These are phyloP conservation scores for Cheilosia urbana DNA, from an alignment of 2,888 invertebrate genomes.

Conservation along the genomic window DNA sequence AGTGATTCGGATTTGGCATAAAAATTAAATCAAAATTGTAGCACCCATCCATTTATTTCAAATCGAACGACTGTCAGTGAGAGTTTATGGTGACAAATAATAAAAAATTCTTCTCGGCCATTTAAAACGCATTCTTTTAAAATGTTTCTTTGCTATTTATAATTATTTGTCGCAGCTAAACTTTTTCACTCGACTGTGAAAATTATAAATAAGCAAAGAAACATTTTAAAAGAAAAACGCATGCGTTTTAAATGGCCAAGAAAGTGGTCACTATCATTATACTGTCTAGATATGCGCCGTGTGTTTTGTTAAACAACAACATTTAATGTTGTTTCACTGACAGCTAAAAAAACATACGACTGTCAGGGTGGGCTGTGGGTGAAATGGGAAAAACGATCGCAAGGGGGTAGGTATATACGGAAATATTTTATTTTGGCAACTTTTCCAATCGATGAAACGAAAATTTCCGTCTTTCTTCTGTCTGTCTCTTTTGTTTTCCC, in stretches of 20 bases:
- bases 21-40: not conserved
- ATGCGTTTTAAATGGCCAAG: conserved; percentile 64
- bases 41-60: too few relatives aligned
- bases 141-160: too few relatives aligned
- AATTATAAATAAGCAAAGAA: conserved; percentile 12
- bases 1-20: not conserved
- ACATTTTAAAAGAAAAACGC: conserved; percentile 25
- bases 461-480: conserved; percentile 26
- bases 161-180: too few relatives aligned
- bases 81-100: not conserved
- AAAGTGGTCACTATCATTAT: not conserved
- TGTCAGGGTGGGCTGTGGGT: not conserved
- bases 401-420: conserved; percentile 3
- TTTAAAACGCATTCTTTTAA: too few relatives aligned
- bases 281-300: not conserved
- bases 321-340: conserved; percentile 15
- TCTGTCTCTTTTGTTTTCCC: conserved; percentile 36
- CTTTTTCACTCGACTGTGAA: conserved; percentile 2
- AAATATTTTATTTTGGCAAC: conserved; percentile 55
- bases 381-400: not conserved
- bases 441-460: conserved; percentile 26
- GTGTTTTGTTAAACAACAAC: conserved; percentile 19
- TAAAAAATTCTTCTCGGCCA: too few relatives aligned
- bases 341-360: conserved; percentile 20
- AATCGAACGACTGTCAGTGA: too few relatives aligned